Evolutionary conservation across 2,113 vertebrate species (phyloP).

Genomic region (Gymnobelideus leadbeateri): DNA sequence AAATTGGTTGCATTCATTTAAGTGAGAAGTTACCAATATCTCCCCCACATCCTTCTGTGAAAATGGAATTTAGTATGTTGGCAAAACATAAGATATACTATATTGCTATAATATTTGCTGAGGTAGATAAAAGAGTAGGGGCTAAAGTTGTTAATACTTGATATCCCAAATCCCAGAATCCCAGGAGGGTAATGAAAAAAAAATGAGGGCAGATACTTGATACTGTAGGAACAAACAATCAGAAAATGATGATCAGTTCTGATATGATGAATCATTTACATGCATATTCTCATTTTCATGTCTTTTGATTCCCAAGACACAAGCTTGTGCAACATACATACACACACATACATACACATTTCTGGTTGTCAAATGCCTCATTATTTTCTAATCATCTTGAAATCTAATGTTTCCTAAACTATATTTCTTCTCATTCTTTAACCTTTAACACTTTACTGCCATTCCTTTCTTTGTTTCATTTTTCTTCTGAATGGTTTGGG

Average conservation of each 20-base stretch:
- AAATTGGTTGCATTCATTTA: not conserved
- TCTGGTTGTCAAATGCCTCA: not conserved
- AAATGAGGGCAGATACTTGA: not conserved
- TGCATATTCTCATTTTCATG: not conserved
- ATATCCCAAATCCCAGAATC: no score
- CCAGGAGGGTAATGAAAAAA: not conserved
- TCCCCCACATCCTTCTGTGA: not conserved
- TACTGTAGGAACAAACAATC: not conserved
- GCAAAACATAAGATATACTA: not conserved
- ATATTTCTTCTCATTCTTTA: not conserved
- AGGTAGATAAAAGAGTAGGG: not conserved
- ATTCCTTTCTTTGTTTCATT: not conserved
- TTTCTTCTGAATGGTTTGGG: not conserved
- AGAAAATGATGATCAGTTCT: not conserved
- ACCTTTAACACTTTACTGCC: not conserved
- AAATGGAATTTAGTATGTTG: not conserved
- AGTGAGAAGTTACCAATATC: not conserved
- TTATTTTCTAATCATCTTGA: not conserved
- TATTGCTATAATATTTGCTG: not conserved
- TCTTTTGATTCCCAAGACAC: not conserved
- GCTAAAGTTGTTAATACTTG: not conserved
- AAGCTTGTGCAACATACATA: not conserved
- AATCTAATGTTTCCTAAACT: not conserved
- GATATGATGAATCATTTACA: not conserved
- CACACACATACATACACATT: no score